phyloP scores from a whole-genome alignment of 2,888 invertebrate genomes.

The Caenorhabditis zanzibari region DNA sequence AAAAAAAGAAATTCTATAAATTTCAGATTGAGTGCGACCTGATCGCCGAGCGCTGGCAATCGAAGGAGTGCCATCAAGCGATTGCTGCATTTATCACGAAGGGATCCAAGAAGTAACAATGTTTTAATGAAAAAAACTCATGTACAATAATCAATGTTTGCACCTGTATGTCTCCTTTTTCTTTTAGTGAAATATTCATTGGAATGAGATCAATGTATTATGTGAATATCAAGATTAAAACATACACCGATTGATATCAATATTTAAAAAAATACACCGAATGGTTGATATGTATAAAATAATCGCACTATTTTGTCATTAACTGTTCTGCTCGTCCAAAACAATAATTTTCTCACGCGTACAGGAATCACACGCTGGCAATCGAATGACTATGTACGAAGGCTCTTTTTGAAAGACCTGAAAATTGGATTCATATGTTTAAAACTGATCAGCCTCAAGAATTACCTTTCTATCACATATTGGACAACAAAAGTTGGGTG shows the following conservation, averaged over 20 bases:
- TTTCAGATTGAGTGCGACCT: conserved; percentile 87
- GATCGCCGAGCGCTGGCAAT: conserved; percentile 87
- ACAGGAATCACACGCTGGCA: conserved; percentile 79
- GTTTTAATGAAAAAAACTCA: background rate
- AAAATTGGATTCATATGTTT: conserved; percentile 4
- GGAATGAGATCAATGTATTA: background rate
- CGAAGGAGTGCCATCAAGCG: conserved; percentile 88
- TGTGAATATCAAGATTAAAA: background rate
- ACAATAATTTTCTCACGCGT: conserved; percentile 77
- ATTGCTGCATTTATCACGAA: conserved; percentile 86
- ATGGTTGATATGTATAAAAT: background rate
- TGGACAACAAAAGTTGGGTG: conserved; percentile 75
- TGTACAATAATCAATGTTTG: conserved; percentile 23
- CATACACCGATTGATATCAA: background rate
- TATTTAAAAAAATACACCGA: background rate
- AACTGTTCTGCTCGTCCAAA: conserved; percentile 69
- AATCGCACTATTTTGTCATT: background rate
- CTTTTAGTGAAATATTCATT: background rate
- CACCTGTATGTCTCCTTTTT: conserved; percentile 21
- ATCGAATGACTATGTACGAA: conserved; percentile 78
- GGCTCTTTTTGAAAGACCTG: conserved; percentile 78
- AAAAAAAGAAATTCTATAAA: background rate
- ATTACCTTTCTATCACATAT: conserved; percentile 76
- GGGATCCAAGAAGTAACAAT: conserved; percentile 73
- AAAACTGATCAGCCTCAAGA: background rate